phyloP scores from a whole-genome alignment of 1,140 invertebrate genomes.

The Pseudomyrmex dendroicus region DNA sequence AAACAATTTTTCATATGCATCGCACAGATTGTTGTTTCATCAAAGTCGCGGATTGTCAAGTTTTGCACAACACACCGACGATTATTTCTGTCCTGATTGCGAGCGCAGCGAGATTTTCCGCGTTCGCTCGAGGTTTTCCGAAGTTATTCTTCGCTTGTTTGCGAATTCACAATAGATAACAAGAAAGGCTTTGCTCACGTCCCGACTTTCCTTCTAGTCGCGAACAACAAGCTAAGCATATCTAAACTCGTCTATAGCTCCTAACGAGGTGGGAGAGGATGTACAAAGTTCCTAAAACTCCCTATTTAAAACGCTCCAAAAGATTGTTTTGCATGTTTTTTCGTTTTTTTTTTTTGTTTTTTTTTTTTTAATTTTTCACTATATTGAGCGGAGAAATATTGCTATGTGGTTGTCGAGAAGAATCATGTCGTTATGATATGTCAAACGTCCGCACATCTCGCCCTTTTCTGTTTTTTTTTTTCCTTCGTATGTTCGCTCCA shows the following conservation, averaged over 20 bases:
- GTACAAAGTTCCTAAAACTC: slow-evolving; percentile 31
- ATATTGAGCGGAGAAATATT: slow-evolving; percentile 83
- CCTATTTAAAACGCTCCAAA: slow-evolving; percentile 74
- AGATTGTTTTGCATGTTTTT: slow-evolving; percentile 13
- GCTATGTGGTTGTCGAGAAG: slow-evolving; percentile 80
- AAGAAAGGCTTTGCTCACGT: slow-evolving; percentile 11
- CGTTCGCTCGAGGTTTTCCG: neutral
- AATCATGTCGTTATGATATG: slow-evolving; percentile 81
- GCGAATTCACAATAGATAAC: slow-evolving; percentile 2
- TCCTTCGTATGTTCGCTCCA: neutral
- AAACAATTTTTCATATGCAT: neutral
- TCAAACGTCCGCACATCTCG: slow-evolving; percentile 72
- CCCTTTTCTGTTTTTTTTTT: slow-evolving; percentile 52
- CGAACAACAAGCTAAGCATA: slow-evolving; percentile 36
- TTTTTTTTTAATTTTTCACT: slow-evolving; percentile 69
- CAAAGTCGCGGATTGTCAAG: neutral
- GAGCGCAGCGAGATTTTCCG: neutral
- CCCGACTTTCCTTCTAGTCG: neutral
- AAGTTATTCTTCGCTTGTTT: neutral
- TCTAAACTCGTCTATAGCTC: slow-evolving; percentile 37
- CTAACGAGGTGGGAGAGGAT: neutral
- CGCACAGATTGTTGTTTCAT: slow-evolving; percentile 17
- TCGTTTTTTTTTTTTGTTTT: slow-evolving; percentile 23
- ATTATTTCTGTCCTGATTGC: neutral
- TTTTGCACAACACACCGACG: neutral